Evolutionary conservation across 2,113 vertebrate genomes (phyloP), one percentile per base, ranked within the genome.

Genomic region (Eurypyga helias): DNA sequence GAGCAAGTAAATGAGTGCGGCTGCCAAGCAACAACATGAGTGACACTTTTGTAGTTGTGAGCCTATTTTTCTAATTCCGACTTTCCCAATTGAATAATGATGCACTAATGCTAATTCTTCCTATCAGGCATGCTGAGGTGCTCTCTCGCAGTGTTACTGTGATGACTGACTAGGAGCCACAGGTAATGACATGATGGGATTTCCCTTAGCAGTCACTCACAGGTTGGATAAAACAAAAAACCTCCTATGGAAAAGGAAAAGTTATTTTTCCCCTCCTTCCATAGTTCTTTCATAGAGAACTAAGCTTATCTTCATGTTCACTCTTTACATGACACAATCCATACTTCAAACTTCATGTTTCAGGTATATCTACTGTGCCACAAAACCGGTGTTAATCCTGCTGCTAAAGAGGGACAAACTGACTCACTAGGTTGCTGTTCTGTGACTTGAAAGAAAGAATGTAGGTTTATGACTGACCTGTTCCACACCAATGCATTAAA

Each of bases 31-130:
- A 57, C 25, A 66, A 26, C 1, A 2, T 34, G 85, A 93, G 31
- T 71, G 94, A 87, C 83, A 62, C 62, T 83, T 95, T 93, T 88
- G 69, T 73, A 70, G 55, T 33, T 75, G 54, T 48, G 58, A 70
- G 76, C 34, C 76, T 91, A 46, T 60, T 96, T 92, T 93, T 85
- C 87, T 82, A 60, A 79, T 95, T 79, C 45, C 55, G 65, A 48
- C 23, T 70, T 83, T 86, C 52, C 61, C 70, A 91, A 6, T 0
- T 61, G 65, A 79, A 52, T 62, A 77, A 66, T 90, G 91, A 62
- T 1, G 3, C 55, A 38, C 9, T 26, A 36, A 86, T 73, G 58
- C 58, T 82, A 82, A 60, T 94, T 91, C 65, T 33, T 84, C 11
- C 33, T 49, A 18, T 48, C 55, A 52, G n/a, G 46, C 51, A 19